Evolutionary conservation across 2,888 invertebrate species (phyloP).

Genomic region (Cerastis leucographa): DNA sequence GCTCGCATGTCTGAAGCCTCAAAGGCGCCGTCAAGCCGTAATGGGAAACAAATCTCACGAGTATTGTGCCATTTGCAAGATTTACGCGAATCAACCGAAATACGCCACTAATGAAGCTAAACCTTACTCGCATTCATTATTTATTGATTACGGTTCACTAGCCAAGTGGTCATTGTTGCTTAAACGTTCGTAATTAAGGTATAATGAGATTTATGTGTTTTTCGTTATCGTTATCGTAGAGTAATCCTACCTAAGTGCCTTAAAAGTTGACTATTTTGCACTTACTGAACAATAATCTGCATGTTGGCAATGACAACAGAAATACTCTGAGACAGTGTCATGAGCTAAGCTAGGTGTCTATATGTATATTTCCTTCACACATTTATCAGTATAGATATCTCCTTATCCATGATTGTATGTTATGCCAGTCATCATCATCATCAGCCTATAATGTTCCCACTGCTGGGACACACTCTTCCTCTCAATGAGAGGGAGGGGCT

Average conservation of each 20-base stretch:
- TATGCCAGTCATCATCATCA: too few species aligned
- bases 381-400: neutral
- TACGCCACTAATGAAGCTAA: constrained; percentile 50
- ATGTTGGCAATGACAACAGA: neutral
- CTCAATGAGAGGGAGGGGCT: too few species aligned
- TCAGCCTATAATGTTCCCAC: too few species aligned
- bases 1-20: constrained; percentile 61
- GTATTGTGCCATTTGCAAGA: constrained; percentile 30
- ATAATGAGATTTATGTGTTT: constrained; percentile 9
- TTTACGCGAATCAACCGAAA: constrained; percentile 45
- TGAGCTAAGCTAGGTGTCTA: neutral
- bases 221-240: neutral
- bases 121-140: constrained; percentile 41
- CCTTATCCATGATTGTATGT: neutral
- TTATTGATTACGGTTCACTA: constrained; percentile 27
- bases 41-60: constrained; percentile 64
- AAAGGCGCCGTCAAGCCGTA: constrained; percentile 70
- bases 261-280: neutral
- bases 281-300: neutral
- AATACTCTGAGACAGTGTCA: neutral
- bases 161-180: constrained; percentile 16
- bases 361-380: neutral
- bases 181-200: constrained; percentile 20
- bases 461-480: too few species aligned
- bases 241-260: neutral